A percentile compares a stretch with the other conserved stretches of the same genome.
Conservation (phyloP, 1,140 invertebrate genomes). For the Triops longicaudatus region DNA sequence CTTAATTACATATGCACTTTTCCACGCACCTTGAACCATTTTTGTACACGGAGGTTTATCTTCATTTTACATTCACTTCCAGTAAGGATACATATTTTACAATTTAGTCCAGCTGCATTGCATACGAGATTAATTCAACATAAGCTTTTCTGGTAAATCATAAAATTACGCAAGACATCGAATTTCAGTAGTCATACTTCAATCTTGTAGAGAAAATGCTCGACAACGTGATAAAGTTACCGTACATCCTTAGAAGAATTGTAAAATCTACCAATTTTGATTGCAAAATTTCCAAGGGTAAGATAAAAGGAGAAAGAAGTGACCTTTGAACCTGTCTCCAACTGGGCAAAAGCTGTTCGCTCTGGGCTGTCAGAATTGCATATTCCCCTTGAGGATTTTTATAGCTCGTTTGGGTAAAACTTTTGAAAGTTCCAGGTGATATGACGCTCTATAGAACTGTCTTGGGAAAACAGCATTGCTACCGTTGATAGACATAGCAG, state of each 20-base stretch:
- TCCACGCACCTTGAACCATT: not conserved
- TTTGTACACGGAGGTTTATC: not conserved
- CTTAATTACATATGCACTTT: not conserved
- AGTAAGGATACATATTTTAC: not conserved
- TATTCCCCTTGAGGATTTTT: not conserved
- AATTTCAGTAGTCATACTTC: too few species aligned
- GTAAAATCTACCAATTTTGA: too few species aligned
- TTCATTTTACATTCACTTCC: not conserved
- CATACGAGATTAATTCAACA: not conserved
- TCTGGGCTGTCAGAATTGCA: not conserved
- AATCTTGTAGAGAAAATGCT: too few species aligned
- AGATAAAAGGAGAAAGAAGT: not conserved
- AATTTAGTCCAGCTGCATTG: not conserved
- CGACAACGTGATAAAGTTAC: too few species aligned
- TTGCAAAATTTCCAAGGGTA: too few species aligned
- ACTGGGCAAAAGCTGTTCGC: not conserved
- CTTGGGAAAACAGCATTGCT: not conserved
- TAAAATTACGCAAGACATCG: too few species aligned
- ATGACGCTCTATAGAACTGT: not conserved
- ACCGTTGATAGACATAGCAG: not conserved
- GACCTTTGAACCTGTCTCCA: slow-evolving; percentile 9
- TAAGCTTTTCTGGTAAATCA: too few species aligned
- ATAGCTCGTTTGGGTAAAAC: not conserved
- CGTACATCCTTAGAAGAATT: too few species aligned
- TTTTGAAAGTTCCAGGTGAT: slow-evolving; percentile 8